Evolutionary conservation across 2,113 vertebrate genomes (phyloP).

Genomic region (Archocentrus centrarchus): DNA sequence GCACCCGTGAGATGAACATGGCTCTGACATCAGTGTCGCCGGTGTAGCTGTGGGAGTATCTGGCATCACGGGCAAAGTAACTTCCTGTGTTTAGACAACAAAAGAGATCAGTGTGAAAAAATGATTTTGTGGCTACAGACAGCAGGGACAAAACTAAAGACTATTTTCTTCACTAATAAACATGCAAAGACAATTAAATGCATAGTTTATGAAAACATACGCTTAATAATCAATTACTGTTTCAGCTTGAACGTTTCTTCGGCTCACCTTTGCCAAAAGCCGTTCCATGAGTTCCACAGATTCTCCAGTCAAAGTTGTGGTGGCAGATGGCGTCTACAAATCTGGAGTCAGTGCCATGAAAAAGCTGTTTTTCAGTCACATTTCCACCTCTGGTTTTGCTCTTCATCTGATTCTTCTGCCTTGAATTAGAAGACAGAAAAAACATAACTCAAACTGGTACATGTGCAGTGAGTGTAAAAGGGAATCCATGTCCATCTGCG

Average conservation of each 20-base stretch:
- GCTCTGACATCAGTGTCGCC: background rate
- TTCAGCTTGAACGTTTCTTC: background rate
- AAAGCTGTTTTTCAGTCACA: conserved; percentile 77
- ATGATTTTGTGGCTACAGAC: background rate
- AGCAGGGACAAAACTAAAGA: fast-evolving
- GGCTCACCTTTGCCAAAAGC: conserved; percentile 82
- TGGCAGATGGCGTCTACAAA: conserved; percentile 71
- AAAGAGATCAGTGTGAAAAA: background rate
- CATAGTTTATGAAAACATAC: background rate
- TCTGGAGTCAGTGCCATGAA: conserved; percentile 77
- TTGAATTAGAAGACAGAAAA: conserved; percentile 46
- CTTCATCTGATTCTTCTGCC: conserved; percentile 85
- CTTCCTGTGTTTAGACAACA: conserved; percentile 82
- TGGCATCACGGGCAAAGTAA: conserved; percentile 92
- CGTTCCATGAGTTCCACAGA: conserved; percentile 71
- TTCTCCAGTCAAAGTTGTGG: conserved; percentile 85
- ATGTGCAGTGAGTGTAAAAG: too few relatives aligned
- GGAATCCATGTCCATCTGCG: too few relatives aligned
- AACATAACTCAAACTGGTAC: background rate
- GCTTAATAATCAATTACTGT: background rate
- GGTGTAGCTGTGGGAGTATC: conserved; percentile 86
- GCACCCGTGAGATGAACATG: conserved; percentile 90
- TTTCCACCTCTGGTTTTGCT: conserved; percentile 64
- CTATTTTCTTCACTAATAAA: background rate
- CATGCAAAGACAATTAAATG: too few relatives aligned